phyloP scores from a whole-genome alignment of 2,113 vertebrate genomes.

The Channa argus region DNA sequence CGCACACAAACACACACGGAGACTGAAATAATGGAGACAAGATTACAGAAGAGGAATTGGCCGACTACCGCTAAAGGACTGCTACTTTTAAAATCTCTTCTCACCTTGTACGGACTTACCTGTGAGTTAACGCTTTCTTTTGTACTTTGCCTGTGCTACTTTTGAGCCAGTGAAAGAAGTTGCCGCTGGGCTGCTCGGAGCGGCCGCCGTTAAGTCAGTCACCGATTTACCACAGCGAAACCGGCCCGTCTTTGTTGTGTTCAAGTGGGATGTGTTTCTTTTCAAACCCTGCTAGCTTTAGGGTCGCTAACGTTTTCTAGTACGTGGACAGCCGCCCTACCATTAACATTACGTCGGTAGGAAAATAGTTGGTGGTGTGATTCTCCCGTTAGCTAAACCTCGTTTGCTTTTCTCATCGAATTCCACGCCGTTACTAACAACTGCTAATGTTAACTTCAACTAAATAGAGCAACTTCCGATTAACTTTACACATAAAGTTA shows the following conservation, averaged over 20 bases:
- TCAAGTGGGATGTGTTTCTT: conserved; percentile 1
- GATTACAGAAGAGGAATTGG: conserved; percentile 51
- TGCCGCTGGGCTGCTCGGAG: background rate
- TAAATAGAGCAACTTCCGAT: background rate
- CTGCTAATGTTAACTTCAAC: background rate
- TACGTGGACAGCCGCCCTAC: background rate
- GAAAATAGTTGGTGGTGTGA: conserved; percentile 21
- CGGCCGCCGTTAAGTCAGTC: conserved; percentile 25
- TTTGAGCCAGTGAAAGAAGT: conserved; percentile 38
- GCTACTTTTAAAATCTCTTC: conserved; percentile 54
- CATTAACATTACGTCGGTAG: background rate
- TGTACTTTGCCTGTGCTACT: background rate
- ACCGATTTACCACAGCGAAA: background rate
- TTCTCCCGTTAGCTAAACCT: conserved; percentile 29
- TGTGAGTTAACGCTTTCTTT: conserved; percentile 71
- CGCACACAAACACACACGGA: background rate
- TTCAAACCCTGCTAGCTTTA: conserved; percentile 11
- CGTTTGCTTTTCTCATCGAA: background rate
- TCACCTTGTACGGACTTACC: conserved; percentile 68
- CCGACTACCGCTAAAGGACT: conserved; percentile 33
- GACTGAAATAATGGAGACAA: conserved; percentile 75
- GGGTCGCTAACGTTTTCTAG: conserved; percentile 24
- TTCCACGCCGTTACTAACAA: conserved; percentile 5
- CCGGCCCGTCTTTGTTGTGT: background rate
- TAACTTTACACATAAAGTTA: background rate